Evolutionary conservation across 2,113 vertebrate genomes (phyloP), one percentile per base, ranked within the genome.

Genomic region (Cairina moschata): DNA sequence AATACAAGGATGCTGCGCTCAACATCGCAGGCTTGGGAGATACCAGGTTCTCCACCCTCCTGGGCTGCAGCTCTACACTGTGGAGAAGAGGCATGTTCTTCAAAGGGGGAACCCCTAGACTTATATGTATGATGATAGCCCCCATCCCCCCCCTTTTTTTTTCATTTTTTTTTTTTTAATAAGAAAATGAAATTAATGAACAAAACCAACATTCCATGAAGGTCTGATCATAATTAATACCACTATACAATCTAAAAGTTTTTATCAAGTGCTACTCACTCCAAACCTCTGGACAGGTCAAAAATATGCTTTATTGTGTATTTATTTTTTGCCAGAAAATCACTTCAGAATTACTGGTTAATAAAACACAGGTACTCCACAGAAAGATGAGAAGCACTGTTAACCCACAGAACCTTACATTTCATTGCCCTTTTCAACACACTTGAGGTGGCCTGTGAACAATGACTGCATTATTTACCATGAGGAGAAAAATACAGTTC

Each of bases 151-250:
- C 18, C 20, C 20, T 8, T 0, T 25, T 34, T 56, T 42, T 58
- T 26, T 62, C 40, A 11, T 0, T 25, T 34, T 56, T 18, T 0
- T 42, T 58, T 26, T 62, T 48, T 32, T 36, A 87, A 58, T 40
- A 40, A 54, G 42, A 40, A 80, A 38, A 52, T 31, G 3, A 44
- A 76, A 48, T 34, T 9, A 54, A 55, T 0, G 0, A 83, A 36
- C 8, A 52, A 78, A 36, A 52, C 16, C 34, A 23, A 18, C 42
- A 55, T 40, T 54, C 75, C 15, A 2, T 20, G 62, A 52, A 36
- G n/a, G 25, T 78, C 44, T 63, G 44, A 8, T n/a, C 9, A 11
- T 36, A 50, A 32, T 72, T 58, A 75, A 71, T 6, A 6, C 17
- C 23, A 42, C 6, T 3, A 34, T 14, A 42, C 1, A 0, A 79